A percentile compares a stretch with the other conserved stretches of the same genome.
These are phyloP conservation scores for Phymorhynchus buccinoides DNA, from an alignment of 1,140 invertebrate genomes.

Conservation along the genomic window DNA sequence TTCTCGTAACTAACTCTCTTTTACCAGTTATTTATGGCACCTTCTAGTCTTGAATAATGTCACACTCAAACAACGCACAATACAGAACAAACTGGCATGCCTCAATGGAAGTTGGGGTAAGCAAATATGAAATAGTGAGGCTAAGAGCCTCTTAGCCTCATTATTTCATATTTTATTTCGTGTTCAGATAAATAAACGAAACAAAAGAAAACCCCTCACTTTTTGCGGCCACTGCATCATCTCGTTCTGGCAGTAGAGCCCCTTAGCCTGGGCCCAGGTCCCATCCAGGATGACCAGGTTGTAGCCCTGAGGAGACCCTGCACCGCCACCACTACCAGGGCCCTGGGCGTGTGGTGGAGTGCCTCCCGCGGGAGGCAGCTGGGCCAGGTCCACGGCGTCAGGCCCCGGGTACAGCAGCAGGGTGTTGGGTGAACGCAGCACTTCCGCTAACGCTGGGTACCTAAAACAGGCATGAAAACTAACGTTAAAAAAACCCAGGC, in stretches of 20 bases:
- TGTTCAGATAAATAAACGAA: no score
- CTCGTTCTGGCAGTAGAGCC: slow-evolving; percentile 73
- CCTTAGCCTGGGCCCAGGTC: slow-evolving; percentile 93
- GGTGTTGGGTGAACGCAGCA: slow-evolving; percentile 82
- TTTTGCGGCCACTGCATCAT: slow-evolving; percentile 71
- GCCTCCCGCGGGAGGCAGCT: slow-evolving; percentile 59
- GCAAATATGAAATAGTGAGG: no score
- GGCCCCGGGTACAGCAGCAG: slow-evolving; percentile 88
- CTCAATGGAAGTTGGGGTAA: no score
- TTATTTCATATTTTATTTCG: no score
- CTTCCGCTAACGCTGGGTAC: slow-evolving; percentile 80
- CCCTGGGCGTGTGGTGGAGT: neutral
- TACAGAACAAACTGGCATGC: no score
- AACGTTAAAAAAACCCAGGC: neutral
- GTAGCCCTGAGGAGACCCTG: slow-evolving; percentile 76
- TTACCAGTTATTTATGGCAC: no score
- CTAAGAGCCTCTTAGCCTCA: no score
- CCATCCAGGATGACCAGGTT: slow-evolving; percentile 92
- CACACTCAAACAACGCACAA: no score
- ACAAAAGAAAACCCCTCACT: no score
- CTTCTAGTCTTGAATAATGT: no score
- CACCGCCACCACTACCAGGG: no score
- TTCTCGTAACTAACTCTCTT: no score
- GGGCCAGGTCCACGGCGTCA: slow-evolving; percentile 79
- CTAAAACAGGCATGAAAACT: slow-evolving; percentile 68